Conservation (phyloP, 2,113 vertebrate species). For the Piaya cayana region DNA sequence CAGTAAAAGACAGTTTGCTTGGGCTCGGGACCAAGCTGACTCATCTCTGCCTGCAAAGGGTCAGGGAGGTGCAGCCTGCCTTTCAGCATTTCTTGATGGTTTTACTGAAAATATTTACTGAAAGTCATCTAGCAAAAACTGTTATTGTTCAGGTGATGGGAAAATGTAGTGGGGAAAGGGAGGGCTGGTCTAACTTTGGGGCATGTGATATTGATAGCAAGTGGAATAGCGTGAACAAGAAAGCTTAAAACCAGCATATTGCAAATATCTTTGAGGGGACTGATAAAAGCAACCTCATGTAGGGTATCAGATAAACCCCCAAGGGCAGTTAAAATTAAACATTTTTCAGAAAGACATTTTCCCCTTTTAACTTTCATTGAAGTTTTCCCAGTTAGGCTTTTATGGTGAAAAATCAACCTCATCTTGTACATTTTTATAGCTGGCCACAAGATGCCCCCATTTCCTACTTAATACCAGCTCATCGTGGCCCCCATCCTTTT, state of each 20-base stretch:
- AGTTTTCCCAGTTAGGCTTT: background rate
- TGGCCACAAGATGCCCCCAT: conserved; percentile 73
- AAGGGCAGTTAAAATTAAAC: background rate
- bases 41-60: background rate
- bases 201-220: background rate
- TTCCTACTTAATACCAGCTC: background rate
- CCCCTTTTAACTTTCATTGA: background rate
- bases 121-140: background rate
- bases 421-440: background rate
- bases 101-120: background rate
- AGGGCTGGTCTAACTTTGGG: background rate
- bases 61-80: background rate
- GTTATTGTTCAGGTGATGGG: background rate
- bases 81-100: background rate
- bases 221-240: background rate
- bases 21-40: background rate
- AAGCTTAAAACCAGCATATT: background rate
- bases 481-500: background rate
- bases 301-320: background rate
- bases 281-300: background rate
- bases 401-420: background rate
- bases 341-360: background rate
- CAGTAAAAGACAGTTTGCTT: background rate
- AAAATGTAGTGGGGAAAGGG: background rate
- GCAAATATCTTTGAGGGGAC: background rate